Evolutionary conservation across 2,797 vertebrate species (phyloP).

Genomic region (Gambelia wislizenii): DNA sequence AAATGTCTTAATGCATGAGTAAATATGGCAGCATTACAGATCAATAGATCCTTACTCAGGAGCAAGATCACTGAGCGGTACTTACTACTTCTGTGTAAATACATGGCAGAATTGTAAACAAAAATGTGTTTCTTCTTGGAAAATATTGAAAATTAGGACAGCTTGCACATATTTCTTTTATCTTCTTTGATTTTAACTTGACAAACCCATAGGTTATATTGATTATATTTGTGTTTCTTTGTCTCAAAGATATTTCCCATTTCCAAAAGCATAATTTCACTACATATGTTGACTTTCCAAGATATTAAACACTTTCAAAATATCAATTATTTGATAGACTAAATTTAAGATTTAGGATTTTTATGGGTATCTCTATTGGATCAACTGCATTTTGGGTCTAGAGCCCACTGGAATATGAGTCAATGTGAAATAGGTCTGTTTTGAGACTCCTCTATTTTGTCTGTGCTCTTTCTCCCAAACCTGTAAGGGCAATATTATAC

Average conservation of each 20-base stretch:
- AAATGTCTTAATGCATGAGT: not conserved
- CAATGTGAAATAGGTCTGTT: not conserved
- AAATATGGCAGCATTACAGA: not conserved
- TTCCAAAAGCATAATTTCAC: not conserved
- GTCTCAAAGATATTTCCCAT: not conserved
- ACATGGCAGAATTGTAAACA: not conserved
- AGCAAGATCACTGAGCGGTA: not conserved
- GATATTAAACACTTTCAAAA: not conserved
- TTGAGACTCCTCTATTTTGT: not conserved
- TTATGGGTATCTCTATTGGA: not conserved
- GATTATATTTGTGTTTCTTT: not conserved
- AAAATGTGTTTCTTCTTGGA: not conserved
- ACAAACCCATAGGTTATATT: not conserved
- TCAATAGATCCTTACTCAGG: not conserved
- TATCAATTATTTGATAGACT: not conserved
- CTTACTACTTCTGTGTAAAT: not conserved
- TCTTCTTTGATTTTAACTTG: not conserved
- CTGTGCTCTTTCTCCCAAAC: not conserved
- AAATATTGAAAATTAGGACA: not conserved
- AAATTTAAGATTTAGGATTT: not conserved
- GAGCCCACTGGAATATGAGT: not conserved
- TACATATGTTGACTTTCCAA: too few relatives aligned
- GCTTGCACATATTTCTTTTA: not conserved
- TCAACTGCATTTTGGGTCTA: not conserved
- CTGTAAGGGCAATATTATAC: not conserved